Base-by-base conservation (phyloP, 1,140 invertebrate genomes). In the Drosophila murphyi region DNA sequence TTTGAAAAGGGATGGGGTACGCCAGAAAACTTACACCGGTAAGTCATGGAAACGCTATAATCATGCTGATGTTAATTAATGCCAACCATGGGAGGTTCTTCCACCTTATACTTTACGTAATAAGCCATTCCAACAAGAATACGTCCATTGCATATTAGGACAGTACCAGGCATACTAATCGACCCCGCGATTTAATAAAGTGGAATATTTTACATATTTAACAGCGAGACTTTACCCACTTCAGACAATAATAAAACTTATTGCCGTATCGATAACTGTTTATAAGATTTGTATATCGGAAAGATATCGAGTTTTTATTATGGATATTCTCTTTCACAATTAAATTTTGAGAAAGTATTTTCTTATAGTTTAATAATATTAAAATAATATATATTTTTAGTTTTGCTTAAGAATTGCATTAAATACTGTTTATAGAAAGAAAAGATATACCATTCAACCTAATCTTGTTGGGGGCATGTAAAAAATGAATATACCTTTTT, bases 1-100 rank as follows among this genome's bases (percentile, higher is more conserved):
- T 99, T 99, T 92, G 96, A 96, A 0, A 97, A 98, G 94, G 98
- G 98, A 76, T 99, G 98, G 98, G 98, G 98, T 5, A 96, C 96
- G 80, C 97, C 98, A 5, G 96, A 98, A 85, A 96, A 97, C 93
- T 94, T 99, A 39, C 96, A 96, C 93, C 96, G 96, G 98, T 98
- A 94, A 93, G 77, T 50, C 29, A 54, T 35, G 51, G 10, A 61
- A 43, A 34, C 45, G 10, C 5, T 41, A 39, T 51, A 43, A 34
- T 29, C 50, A 29, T 4, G 12, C 10, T 51, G 31, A 34, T 39
- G 20, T 43, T 5, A 37, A 5, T 12, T 8, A 5, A 6, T 35
- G 29, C 3, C 12, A 29, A 47, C 56, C 50, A 61, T 20, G 48
- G 41, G 29, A 57, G 34, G 45, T 48, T 51, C 5, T 48, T 60